Evolutionary conservation across 2,113 vertebrate genomes (phyloP), one percentile per base, ranked within the genome.

Genomic region (Chinchilla lanigera): DNA sequence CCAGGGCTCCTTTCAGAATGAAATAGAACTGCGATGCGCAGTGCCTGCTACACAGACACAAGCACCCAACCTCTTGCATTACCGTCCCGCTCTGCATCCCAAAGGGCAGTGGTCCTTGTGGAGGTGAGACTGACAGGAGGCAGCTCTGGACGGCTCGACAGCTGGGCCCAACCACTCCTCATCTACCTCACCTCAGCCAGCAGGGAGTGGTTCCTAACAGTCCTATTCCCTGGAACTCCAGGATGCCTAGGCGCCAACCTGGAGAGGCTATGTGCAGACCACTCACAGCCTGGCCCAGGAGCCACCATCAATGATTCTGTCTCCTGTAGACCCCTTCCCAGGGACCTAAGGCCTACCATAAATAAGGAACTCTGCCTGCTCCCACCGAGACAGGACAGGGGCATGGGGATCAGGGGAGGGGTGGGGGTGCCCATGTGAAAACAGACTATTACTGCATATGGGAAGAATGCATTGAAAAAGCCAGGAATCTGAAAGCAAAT

Each of bases 21-120:
- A 28, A 56, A 38, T 4, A 1, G 5, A 58, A 77, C n/a, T 6
- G 13, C 8, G 4, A 0, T 26, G 7, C 1, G 13, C 7, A 26
- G 41, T 5, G 1, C 52, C 1, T 50, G 80, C 75, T 44, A 6
- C 33, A 16, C 12, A 11, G 3, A 52, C 30, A 30, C 38, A 30
- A 44, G 41, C 35, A 0, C 4, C 56, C 28, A 26, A 11, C n/a
- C 67, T 83, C 12, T n/a, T 0, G 0, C 0, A 28, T 0, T 19
- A 12, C 44, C 2, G 35, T 56, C 75, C 54, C 10, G 52, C 38
- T 61, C n/a, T 73, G 54, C 58, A 14, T 17, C 13, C 71, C 10
- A 0, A 38, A 77, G 60, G 20, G 5, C 65, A 12, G 54, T 26
- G 22, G 56, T 60, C 63, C 60, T 4, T 3, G 0, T 1, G 16